Base-by-base conservation (phyloP, 2,888 invertebrate genomes). In the Parnassius glacialis region DNA sequence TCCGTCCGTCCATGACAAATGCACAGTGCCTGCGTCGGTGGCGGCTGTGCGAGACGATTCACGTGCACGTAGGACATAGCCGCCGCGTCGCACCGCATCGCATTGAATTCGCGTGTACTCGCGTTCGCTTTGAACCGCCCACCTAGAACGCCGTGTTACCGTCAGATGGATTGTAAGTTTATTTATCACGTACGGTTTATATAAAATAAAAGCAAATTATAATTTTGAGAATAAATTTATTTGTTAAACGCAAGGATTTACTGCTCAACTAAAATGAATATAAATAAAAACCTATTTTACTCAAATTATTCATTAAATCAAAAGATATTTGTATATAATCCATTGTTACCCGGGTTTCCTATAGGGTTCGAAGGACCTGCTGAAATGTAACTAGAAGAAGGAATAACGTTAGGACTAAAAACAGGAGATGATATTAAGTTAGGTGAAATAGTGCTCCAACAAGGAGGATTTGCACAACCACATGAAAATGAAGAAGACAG, bases 381-480 rank as follows among this genome's bases (percentile, higher is more conserved):
- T 67, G 68, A 56, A 41, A 72, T 51, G n/a, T 67, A n/a, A 57
- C 58, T 70, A 62, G 71, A 64, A 10, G 75, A 64, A 43, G 70
- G 54, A 16, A 69, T 62, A 5, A 68, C n/a, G 45, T 52, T 70
- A 65, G 71, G 62, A 5, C 73, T 65, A 51, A 76, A 34, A 9
- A 62, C 41, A 34, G 57, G 59, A 20, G 67, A 61, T 3, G 55
- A 45, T 9, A 69, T 61, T n/a, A 51, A 10, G 34, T 53, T 66
- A 42, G 63, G 61, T 7, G 57, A 47, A 60, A 64, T 48, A 45
- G 64, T 7, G 53, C 65, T 68, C 13, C 67, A 56, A 51, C 64
- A 58, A 20, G 72, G 34, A 1, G 79, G 71, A 34, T 84, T 84
- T 10, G 65, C 20, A 64, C 78, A 81, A 0, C 80, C 79, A 59